Conservation (phyloP, 2,888 invertebrate species). For the Cryptocephalus primarius region DNA sequence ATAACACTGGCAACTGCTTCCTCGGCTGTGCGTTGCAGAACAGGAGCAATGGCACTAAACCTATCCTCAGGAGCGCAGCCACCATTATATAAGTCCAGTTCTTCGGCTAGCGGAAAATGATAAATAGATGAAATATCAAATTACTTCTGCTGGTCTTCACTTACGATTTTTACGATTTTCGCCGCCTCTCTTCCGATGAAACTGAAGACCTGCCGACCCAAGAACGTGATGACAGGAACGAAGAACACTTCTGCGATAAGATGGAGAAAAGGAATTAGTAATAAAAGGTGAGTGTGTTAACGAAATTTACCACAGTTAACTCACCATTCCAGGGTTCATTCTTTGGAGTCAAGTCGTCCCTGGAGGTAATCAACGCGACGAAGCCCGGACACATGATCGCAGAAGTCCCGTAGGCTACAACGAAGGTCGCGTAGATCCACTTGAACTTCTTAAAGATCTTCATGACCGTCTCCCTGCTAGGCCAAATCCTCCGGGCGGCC, state of each 20-base stretch:
- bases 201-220: slow-evolving; percentile 17
- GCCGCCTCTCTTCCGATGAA: slow-evolving; percentile 20
- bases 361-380: slow-evolving; percentile 15
- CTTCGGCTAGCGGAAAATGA: slow-evolving; percentile 49
- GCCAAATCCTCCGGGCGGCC: slow-evolving; percentile 1
- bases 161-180: slow-evolving; percentile 17
- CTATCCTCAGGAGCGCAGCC: slow-evolving; percentile 51
- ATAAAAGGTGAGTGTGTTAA: background rate
- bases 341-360: slow-evolving; percentile 3
- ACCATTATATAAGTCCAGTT: slow-evolving; percentile 54
- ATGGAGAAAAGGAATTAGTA: background rate
- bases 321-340: slow-evolving; percentile 17
- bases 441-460: slow-evolving; percentile 8
- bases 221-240: slow-evolving; percentile 19
- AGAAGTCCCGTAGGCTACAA: slow-evolving; percentile 18
- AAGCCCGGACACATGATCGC: slow-evolving; percentile 20
- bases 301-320: too few species aligned
- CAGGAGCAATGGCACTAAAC: slow-evolving; percentile 72
- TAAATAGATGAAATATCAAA: too few species aligned
- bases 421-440: slow-evolving; percentile 14
- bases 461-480: slow-evolving; percentile 5
- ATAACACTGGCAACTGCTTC: slow-evolving; percentile 60
- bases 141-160: background rate
- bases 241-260: slow-evolving; percentile 21
- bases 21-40: slow-evolving; percentile 79